Evolutionary conservation across 37 sponge, comb jelly and placozoan genomes (phyloP), one percentile per base, ranked within the genome.

Genomic region (Aplysina aerophoba): DNA sequence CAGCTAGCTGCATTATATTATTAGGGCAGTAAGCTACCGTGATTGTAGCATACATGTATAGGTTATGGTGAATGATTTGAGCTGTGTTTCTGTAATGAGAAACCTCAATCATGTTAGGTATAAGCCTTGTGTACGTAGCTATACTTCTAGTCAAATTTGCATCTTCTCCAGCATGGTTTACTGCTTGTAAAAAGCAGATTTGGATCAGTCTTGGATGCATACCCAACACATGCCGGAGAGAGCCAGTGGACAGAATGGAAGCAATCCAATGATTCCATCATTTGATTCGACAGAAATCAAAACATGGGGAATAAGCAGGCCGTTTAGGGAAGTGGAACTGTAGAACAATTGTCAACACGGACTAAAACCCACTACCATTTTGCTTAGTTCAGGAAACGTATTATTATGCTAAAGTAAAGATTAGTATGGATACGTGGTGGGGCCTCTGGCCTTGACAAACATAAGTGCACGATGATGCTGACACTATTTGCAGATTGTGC

Each of bases 401-500:
- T 6, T 81, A 81, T 81, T 58, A 63, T 8, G 55, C 22, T n/a
- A 87, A 16, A 31, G 77, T 66, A n/a, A 1, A 28, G 25, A 69
- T 56, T 82, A 34, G 67, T 87, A 36, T 87, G 87, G 88, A 54
- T 81, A 4, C 35, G 81, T 40, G 87, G 82, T 69, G 87, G 61
- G 37, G 66, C 39, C 15, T 79, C 87, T 24, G 87, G 87, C 11
- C 73, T 80, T 6, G 87, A 87, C n/a, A 87, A 87, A 31, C 81
- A 71, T 35, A 81, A 87, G 36, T 80, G 82, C 33, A 87, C 67
- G 25, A 69, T 62, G 11, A 81, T 81, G 27, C 73, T 87, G 17
- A 87, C 81, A 24, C 24, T 87, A 24, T 87, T 88, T 81, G 87
- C 87, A 14, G 87, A 87, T 69, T 69, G 81, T 27, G 69, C 44